A percentile compares a stretch with the other conserved stretches of the same genome.
Conservation (phyloP, 2,113 vertebrate species). For the Nothobranchius kuhntae region DNA sequence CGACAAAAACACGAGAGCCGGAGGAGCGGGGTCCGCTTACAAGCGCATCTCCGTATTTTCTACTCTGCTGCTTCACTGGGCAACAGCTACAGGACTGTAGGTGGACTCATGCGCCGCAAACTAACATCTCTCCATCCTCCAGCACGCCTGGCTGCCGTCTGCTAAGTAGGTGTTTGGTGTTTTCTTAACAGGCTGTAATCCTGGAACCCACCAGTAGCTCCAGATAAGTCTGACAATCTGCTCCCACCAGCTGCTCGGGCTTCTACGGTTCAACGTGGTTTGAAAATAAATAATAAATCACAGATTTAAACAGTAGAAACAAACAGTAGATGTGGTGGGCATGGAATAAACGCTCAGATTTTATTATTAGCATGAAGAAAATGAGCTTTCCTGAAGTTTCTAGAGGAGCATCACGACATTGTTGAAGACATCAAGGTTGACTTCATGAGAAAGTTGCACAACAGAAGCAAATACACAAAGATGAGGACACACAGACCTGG, state of each 20-base stretch:
- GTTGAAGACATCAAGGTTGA: neutral
- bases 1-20: no score
- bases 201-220: neutral
- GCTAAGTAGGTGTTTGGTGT: neutral
- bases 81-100: no score
- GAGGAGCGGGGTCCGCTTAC: no score
- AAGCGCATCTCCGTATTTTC: no score
- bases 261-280: no score
- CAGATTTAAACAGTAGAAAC: no score
- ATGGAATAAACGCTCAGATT: no score
- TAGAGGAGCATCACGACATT: neutral
- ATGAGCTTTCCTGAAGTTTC: neutral
- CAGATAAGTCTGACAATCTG: neutral
- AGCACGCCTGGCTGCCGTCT: neutral
- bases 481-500: conserved; percentile 77
- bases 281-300: no score
- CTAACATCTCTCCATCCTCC: neutral
- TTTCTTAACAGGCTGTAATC: neutral
- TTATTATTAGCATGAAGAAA: no score
- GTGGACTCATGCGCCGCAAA: neutral
- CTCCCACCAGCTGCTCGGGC: neutral
- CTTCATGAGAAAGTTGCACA: neutral
- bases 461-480: neutral
- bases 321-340: no score
- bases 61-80: no score